Base-by-base conservation (phyloP, 92 coral and sea anemone species). In the Zoanthus gigantus region DNA sequence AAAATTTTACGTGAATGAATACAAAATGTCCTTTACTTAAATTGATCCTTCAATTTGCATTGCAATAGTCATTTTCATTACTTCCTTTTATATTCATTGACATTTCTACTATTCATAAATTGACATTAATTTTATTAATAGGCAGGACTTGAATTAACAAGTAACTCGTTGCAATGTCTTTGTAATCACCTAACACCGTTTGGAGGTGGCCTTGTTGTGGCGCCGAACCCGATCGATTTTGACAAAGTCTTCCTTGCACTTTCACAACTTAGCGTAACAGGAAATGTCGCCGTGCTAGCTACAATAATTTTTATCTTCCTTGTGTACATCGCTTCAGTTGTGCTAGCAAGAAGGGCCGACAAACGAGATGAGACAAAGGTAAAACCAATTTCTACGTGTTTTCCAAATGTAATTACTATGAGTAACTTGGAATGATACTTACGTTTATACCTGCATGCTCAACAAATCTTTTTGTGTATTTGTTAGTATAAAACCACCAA, bases 191-290 rank as follows among this genome's bases (percentile, higher is more conserved):
- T 86, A 5, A 86, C 83, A 28, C 60, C 89, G 23, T 86, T 86
- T 66, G 89, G 89, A 53, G 76, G 89, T 28, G 89, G 83, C 9
- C 11, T 86, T 32, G 68, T 86, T 58, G 89, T 76, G 9, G 89
- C 89, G 9, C 89, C 89, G 28, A 86, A 86, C 56, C 89, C 89
- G 1, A 86, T 86, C 47, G 89, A 86, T 60, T 86, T 86, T 31
- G 76, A 58, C 68, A 65, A 78, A 86, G 89, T 86, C 18, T 86
- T 86, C 67, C 12, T 37, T 44, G 85, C 82, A 32, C 63, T 86
- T 10, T 71, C 83, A 9, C 74, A 67, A 63, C 85, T 80, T 15
- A 77, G 84, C 15, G 69, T 34, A 15, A 52, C 74, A 10, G 89
- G 83, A 34, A 86, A 86, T 42, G 83, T 86, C 7, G 84, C 89